These are phyloP conservation scores for Symphodus melops DNA, from an alignment of 2,113 vertebrate genomes.

Conservation along the genomic window DNA sequence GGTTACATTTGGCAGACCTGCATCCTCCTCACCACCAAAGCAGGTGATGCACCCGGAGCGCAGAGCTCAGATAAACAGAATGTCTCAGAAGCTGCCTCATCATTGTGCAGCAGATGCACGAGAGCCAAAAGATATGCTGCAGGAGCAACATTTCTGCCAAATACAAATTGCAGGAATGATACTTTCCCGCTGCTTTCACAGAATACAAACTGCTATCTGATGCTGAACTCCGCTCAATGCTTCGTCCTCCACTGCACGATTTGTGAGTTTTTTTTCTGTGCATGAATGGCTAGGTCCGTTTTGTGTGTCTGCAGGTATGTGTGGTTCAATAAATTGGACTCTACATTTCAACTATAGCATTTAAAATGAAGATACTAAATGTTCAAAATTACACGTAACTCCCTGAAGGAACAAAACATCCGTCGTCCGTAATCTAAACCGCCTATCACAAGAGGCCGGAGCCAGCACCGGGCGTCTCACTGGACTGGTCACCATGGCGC, in stretches of 20 bases:
- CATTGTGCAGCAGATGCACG: constrained; percentile 43
- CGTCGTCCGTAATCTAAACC: no score
- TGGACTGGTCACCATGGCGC: no score
- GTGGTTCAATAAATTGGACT: no score
- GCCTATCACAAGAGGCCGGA: no score
- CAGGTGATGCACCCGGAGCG: constrained; percentile 17
- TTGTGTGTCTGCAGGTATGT: no score
- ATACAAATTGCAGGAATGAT: constrained; percentile 30
- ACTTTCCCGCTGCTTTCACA: constrained; percentile 31
- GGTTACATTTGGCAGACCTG: constrained; percentile 39
- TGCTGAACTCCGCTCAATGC: neutral
- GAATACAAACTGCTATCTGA: constrained; percentile 44
- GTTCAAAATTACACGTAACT: no score
- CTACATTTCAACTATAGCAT: no score
- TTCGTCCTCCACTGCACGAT: neutral
- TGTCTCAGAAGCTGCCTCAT: constrained; percentile 36
- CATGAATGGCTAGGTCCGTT: no score
- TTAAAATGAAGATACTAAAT: no score
- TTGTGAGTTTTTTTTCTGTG: neutral
- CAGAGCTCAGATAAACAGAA: constrained; percentile 32
- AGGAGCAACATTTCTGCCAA: constrained; percentile 24
- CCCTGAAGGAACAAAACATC: no score
- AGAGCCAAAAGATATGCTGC: constrained; percentile 25
- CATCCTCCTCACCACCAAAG: constrained; percentile 8
- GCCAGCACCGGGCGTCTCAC: no score